These are phyloP conservation scores for Morone saxatilis DNA, from an alignment of 2,113 vertebrate genomes.

Conservation along the genomic window DNA sequence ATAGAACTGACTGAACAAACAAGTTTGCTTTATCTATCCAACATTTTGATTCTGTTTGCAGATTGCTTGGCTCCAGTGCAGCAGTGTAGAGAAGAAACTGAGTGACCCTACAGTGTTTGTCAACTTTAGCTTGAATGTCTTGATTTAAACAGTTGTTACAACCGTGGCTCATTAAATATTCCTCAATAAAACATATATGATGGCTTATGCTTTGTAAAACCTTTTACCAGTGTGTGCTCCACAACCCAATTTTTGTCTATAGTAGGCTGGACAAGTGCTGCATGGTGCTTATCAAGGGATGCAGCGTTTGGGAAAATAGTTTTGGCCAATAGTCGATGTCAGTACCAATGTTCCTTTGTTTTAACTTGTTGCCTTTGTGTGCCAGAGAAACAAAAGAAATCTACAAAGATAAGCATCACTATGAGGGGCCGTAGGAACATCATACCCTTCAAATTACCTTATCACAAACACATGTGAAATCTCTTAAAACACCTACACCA, in stretches of 20 bases:
- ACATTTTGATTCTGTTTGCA: slow-evolving; percentile 1
- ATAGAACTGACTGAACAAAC: slow-evolving; percentile 1
- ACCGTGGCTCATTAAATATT: background rate
- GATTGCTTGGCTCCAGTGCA: background rate
- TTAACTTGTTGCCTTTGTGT: too few species aligned
- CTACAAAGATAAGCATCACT: too few species aligned
- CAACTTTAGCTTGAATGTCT: background rate
- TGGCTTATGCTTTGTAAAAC: background rate
- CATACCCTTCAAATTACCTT: too few species aligned
- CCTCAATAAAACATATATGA: background rate
- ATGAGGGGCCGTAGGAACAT: too few species aligned
- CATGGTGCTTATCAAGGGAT: background rate
- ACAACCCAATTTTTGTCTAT: background rate
- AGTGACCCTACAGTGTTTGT: background rate
- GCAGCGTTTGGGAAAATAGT: too few species aligned
- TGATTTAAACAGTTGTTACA: background rate
- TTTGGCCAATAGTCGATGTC: too few species aligned
- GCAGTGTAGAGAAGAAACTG: background rate
- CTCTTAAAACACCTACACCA: too few species aligned
- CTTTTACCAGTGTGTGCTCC: background rate
- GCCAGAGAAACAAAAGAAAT: too few species aligned
- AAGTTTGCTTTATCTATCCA: slow-evolving; percentile 18
- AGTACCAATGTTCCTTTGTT: too few species aligned
- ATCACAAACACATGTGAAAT: too few species aligned
- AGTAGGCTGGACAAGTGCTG: background rate